Conservation (phyloP, 2,888 invertebrate species). For the Dryobotodes eremita region DNA sequence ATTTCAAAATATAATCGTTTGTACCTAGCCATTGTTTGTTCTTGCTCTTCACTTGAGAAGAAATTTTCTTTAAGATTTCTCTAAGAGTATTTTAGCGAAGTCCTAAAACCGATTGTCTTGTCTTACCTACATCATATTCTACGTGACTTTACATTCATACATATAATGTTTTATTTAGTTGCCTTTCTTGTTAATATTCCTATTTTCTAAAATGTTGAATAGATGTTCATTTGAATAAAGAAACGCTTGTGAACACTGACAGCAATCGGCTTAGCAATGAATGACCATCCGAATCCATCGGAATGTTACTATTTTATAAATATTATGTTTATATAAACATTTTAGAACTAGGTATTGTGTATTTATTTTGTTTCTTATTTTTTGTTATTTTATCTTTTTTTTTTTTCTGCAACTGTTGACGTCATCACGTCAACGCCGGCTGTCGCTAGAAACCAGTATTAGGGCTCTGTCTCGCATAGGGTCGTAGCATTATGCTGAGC, state of each 20-base stretch:
- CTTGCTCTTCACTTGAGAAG: not conserved
- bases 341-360: too few relatives aligned
- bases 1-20: not conserved
- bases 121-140: constrained; percentile 22
- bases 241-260: not conserved
- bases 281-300: too few relatives aligned
- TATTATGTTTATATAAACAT: too few relatives aligned
- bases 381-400: too few relatives aligned
- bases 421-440: too few relatives aligned
- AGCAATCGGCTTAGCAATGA: not conserved
- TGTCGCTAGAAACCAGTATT: too few relatives aligned
- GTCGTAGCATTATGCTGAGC: too few relatives aligned
- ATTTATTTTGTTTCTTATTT: too few relatives aligned
- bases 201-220: constrained; percentile 3
- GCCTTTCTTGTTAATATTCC: not conserved
- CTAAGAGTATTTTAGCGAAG: constrained; percentile 8
- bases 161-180: not conserved
- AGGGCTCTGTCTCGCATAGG: too few relatives aligned
- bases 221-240: not conserved
- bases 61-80: not conserved
- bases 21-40: not conserved
- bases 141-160: constrained; percentile 25
- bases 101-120: constrained; percentile 29
- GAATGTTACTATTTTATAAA: too few relatives aligned
- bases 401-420: too few relatives aligned